Base-by-base conservation (phyloP, 2,888 invertebrate species). In the Candidula unifasciata region DNA sequence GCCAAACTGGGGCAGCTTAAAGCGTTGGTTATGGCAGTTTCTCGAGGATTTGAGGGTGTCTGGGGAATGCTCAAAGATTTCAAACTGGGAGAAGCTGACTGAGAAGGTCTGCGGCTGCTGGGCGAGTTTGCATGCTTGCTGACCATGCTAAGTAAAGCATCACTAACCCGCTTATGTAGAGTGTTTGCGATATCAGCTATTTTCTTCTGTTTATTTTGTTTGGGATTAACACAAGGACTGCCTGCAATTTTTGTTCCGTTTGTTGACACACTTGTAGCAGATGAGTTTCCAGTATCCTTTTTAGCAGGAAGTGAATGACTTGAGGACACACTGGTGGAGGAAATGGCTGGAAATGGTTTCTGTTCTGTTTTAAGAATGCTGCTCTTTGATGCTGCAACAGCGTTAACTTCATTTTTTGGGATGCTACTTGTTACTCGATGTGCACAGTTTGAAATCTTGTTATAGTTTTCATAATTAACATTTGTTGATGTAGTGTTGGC, bases 151-250 rank as follows among this genome's bases (percentile, higher is more conserved):
- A 69, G 79, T 24, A 84, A 64, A 1, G 81, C 44, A 57, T 84
- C 84, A 33, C 84, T 84, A 21, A 86, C 52, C 33, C 84, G 78
- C 37, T 84, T 78, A 64, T 86, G 86, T 52, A 86, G 57, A 3
- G 86, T 77, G 79, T 86, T 86, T 60, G 86, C 86, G 13, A 86
- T 86, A 83, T 86, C 86, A n/a, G 85, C 76, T 64, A 86, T 86
- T 68, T 85, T 86, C 82, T 86, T 86, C 60, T 86, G 84, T 18
- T 77, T 76, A 21, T 24, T 27, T n/a, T 24, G 30, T 37, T 60
- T 64, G 24, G 54, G 33, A 2, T 27, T 16, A 2, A 33, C 2
- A 21, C 27, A 5, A 16, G 57, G 5, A 18, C 0, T 33, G 24
- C 54, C 37, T 35, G 71, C n/a, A 33, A 24, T 0, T 18, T 24